Evolutionary conservation across 2,797 vertebrate genomes (phyloP).

Genomic region (Sitta carolinensis): DNA sequence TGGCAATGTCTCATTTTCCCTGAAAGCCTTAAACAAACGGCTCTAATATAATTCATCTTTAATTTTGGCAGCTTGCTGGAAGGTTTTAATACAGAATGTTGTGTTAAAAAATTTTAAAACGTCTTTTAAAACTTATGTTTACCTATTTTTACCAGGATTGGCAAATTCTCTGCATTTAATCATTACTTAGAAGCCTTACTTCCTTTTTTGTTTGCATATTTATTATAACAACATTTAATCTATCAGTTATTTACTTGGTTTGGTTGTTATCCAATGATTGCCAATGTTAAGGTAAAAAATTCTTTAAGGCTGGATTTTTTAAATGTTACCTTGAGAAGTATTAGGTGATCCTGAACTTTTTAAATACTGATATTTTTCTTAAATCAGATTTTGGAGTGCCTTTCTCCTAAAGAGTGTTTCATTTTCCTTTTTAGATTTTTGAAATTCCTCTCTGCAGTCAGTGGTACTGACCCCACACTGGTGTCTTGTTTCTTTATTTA

Average conservation of each 20-base stretch:
- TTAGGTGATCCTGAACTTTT: neutral
- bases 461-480: neutral
- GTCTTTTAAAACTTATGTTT: neutral
- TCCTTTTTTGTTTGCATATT: neutral
- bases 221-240: neutral
- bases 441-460: neutral
- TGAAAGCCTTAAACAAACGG: neutral
- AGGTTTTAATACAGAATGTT: neutral
- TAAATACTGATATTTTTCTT: neutral
- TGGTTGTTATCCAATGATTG: neutral
- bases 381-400: neutral
- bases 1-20: neutral
- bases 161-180: neutral
- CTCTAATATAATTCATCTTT: neutral
- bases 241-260: neutral
- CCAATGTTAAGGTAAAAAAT: neutral
- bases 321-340: neutral
- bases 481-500: neutral
- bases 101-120: neutral
- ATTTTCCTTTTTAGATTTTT: neutral
- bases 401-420: neutral
- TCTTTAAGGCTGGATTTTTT: neutral
- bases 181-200: neutral
- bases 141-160: neutral
- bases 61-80: neutral